Evolutionary conservation across 2,888 invertebrate species (phyloP).

Genomic region (Scaptodrosophila latifasciaeformis): DNA sequence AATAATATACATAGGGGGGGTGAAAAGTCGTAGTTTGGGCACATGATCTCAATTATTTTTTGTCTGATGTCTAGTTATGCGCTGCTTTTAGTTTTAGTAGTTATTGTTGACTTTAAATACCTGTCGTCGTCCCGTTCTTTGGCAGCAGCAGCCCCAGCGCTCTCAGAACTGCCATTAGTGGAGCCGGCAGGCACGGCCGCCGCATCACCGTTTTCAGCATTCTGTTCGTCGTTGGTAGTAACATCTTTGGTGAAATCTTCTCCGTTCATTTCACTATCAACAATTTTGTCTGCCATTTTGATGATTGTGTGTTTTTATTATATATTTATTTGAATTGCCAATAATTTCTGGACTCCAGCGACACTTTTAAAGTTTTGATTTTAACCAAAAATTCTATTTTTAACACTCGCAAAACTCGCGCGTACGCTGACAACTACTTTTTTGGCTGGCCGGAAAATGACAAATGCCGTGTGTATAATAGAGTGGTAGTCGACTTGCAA

Average conservation of each 20-base stretch:
- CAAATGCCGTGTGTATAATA: slow-evolving; percentile 62
- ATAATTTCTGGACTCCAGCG: slow-evolving; percentile 35
- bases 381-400: slow-evolving; percentile 33
- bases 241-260: slow-evolving; percentile 88
- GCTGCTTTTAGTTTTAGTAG: slow-evolving; percentile 7
- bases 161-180: slow-evolving; percentile 65
- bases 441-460: slow-evolving; percentile 74
- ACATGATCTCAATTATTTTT: slow-evolving; percentile 56
- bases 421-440: slow-evolving; percentile 65
- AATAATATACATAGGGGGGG: slow-evolving; percentile 25
- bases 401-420: slow-evolving; percentile 66
- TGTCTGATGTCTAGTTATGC: slow-evolving; percentile 12
- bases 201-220: slow-evolving; percentile 79
- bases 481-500: no score
- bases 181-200: slow-evolving; percentile 76
- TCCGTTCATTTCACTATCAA: slow-evolving; percentile 83
- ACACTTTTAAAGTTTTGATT: slow-evolving; percentile 40
- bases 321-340: slow-evolving; percentile 29
- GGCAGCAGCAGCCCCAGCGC: slow-evolving; percentile 37
- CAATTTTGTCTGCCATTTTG: slow-evolving; percentile 78
- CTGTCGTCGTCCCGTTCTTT: slow-evolving; percentile 85
- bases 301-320: slow-evolving; percentile 19
- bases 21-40: slow-evolving; percentile 44
- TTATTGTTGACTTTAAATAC: slow-evolving; percentile 75
- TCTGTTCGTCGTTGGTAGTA: slow-evolving; percentile 75